Evolutionary conservation across 35 echinoderm and acorn worm species (phyloP).

Genomic region (Apostichopus japonicus): DNA sequence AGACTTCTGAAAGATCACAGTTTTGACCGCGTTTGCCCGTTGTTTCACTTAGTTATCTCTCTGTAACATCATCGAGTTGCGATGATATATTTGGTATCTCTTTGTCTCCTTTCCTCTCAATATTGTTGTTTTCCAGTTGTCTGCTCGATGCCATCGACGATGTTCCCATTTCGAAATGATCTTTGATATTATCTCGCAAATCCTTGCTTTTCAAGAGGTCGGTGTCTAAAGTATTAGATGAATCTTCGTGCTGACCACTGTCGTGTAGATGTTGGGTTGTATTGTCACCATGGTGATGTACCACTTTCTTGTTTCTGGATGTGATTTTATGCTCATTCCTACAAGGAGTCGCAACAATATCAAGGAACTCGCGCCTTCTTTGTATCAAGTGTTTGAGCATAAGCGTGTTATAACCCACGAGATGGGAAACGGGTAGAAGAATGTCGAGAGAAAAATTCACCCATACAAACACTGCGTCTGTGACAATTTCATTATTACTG

Average conservation of each 20-base stretch:
- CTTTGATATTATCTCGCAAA: no score
- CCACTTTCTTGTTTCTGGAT: neutral
- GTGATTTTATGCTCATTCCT: no score
- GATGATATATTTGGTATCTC: no score
- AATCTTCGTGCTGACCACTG: neutral
- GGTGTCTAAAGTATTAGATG: neutral
- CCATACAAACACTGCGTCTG: neutral
- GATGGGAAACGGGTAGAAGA: neutral
- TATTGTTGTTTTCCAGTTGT: no score
- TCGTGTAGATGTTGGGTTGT: neutral
- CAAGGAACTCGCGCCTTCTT: neutral
- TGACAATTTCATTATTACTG: neutral
- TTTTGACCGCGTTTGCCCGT: no score
- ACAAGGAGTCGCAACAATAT: neutral
- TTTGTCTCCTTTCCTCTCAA: no score
- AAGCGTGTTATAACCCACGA: neutral
- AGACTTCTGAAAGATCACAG: no score
- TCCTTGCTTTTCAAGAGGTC: neutral
- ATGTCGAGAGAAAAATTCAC: neutral
- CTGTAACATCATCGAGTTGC: no score
- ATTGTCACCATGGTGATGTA: neutral
- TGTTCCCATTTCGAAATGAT: neutral
- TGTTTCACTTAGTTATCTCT: no score
- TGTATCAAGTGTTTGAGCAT: conserved; percentile 10
- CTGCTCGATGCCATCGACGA: no score